Conservation (phyloP, 2,113 vertebrate species). For the Nansenia antarctica region DNA sequence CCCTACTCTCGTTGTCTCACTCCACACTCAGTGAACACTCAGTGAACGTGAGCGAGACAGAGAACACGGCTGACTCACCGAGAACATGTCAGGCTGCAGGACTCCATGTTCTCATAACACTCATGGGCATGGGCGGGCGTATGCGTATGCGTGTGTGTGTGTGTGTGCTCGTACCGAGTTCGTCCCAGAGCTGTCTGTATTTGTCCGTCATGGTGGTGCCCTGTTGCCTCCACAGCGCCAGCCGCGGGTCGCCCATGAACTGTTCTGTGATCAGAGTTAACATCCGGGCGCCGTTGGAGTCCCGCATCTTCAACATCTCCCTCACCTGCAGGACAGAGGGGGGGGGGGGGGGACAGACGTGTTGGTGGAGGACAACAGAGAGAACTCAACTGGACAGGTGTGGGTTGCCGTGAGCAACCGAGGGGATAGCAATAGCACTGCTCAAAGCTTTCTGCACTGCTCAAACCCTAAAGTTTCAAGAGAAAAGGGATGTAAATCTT, state of each 20-base stretch:
- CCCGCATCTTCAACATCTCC: conserved; percentile 98
- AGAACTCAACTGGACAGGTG: no score
- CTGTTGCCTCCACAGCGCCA: conserved; percentile 92
- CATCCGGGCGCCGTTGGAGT: conserved; percentile 95
- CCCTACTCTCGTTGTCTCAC: no score
- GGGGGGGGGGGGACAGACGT: neutral
- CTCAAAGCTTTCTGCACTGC: no score
- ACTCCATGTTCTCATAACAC: neutral
- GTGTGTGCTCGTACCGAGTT: conserved; percentile 62
- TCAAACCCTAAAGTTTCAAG: no score
- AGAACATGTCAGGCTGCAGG: neutral
- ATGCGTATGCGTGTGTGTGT: neutral
- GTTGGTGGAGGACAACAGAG: neutral
- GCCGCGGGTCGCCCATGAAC: conserved; percentile 93
- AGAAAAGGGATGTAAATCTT: no score
- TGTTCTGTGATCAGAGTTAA: conserved; percentile 94
- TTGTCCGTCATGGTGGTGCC: conserved; percentile 97
- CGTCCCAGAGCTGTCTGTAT: conserved; percentile 95
- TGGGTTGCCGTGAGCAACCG: no score
- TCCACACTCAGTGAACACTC: no score
- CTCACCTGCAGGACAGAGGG: conserved; percentile 80
- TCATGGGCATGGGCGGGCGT: neutral
- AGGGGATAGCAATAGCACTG: no score
- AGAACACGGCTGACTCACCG: neutral
- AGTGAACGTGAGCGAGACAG: no score